Evolutionary conservation across 2,113 vertebrate genomes (phyloP).

Genomic region (Zosterops pallidus): DNA sequence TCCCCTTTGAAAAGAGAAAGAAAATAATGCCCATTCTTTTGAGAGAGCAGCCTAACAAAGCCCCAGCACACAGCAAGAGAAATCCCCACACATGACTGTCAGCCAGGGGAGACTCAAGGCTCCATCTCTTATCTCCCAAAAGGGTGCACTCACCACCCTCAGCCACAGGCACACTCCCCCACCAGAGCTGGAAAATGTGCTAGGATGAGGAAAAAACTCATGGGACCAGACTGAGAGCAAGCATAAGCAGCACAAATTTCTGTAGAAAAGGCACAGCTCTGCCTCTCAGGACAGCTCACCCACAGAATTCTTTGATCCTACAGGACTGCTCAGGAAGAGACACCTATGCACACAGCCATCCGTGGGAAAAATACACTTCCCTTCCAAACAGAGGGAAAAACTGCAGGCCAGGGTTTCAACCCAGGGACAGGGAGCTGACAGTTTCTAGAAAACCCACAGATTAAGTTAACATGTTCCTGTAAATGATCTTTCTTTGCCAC

Average conservation of each 20-base stretch:
- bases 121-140: neutral
- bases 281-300: neutral
- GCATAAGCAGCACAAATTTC: neutral
- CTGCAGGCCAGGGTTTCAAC: neutral
- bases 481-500: neutral
- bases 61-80: neutral
- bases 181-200: neutral
- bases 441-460: neutral
- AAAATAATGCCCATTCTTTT: neutral
- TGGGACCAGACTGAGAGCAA: neutral
- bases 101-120: neutral
- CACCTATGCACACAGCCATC: neutral
- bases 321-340: neutral
- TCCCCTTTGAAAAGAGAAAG: neutral
- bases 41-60: neutral
- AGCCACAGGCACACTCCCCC: neutral
- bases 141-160: neutral
- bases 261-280: neutral
- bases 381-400: neutral
- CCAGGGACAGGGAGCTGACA: neutral
- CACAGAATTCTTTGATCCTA: neutral
- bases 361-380: neutral
- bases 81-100: neutral
- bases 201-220: neutral
- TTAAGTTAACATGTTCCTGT: neutral